phyloP scores from a whole-genome alignment of 2,888 invertebrate species.

The Andrena dorsata region DNA sequence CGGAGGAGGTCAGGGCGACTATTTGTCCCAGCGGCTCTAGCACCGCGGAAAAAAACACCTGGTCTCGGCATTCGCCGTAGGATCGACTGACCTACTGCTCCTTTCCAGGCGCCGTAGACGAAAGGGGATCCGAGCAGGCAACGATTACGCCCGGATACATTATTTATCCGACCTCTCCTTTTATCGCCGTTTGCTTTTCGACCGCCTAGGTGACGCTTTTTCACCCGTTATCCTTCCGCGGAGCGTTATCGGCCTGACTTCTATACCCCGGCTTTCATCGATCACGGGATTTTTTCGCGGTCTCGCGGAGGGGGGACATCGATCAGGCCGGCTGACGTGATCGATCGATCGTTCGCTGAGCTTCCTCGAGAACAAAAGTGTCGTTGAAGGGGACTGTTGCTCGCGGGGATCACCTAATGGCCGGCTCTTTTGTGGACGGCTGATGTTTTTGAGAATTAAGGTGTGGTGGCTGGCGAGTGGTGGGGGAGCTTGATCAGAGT shows the following conservation, averaged over 20 bases:
- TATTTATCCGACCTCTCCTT: conserved; percentile 58
- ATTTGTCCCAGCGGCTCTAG: conserved; percentile 34
- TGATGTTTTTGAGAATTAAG: no score
- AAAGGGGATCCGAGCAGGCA: conserved; percentile 20
- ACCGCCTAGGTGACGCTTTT: conserved; percentile 12
- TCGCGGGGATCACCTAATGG: no score
- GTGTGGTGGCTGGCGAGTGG: no score
- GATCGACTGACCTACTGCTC: conserved; percentile 66
- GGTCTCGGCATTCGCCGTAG: conserved; percentile 39
- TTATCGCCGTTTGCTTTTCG: conserved; percentile 20
- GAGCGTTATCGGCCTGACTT: conserved; percentile 18
- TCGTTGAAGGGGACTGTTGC: not conserved
- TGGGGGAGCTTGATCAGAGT: no score
- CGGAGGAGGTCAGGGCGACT: conserved; percentile 57
- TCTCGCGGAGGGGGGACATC: conserved; percentile 33
- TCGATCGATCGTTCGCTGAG: conserved; percentile 33
- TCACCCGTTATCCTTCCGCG: conserved; percentile 34
- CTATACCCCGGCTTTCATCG: conserved; percentile 35
- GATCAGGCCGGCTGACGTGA: conserved; percentile 45
- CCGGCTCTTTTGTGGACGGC: no score
- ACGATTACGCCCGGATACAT: conserved; percentile 57
- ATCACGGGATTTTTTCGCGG: conserved; percentile 47
- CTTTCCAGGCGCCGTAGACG: conserved; percentile 54
- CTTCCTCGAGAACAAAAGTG: conserved; percentile 5
- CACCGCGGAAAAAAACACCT: conserved; percentile 48